These are phyloP conservation scores for Parascotia fuliginaria DNA, from an alignment of 2,888 invertebrate genomes.

Conservation along the genomic window DNA sequence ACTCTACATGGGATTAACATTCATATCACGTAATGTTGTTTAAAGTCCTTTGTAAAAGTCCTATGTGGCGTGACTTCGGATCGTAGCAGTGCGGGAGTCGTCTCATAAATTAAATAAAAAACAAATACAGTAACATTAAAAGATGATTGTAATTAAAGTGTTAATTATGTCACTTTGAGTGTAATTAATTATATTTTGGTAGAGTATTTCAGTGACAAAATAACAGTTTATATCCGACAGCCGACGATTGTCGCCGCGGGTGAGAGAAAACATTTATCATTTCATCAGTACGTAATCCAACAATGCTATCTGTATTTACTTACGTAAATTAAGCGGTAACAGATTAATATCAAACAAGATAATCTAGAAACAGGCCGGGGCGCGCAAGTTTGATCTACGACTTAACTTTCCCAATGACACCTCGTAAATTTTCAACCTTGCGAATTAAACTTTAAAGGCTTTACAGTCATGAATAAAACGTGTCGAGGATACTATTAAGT, in stretches of 20 bases:
- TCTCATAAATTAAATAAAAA: too few species aligned
- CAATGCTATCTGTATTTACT: constrained; percentile 47
- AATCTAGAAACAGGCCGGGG: constrained; percentile 53
- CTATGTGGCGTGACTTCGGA: too few species aligned
- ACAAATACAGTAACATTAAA: too few species aligned
- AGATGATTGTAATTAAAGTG: too few species aligned
- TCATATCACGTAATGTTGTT: too few species aligned
- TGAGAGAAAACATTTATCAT: constrained; percentile 34
- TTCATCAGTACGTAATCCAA: constrained; percentile 33
- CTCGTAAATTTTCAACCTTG: constrained; percentile 67
- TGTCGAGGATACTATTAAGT: constrained; percentile 63
- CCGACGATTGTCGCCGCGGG: constrained; percentile 10
- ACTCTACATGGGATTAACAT: too few species aligned
- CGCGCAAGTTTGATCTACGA: constrained; percentile 67
- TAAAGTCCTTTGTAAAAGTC: too few species aligned
- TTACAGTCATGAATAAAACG: constrained; percentile 67
- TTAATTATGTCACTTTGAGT: too few species aligned
- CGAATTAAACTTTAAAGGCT: constrained; percentile 65
- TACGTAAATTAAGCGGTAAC: constrained; percentile 49
- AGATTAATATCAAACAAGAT: constrained; percentile 59
- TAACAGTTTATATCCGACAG: constrained; percentile 12
- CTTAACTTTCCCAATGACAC: constrained; percentile 67
- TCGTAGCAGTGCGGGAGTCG: too few species aligned
- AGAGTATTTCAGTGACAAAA: not conserved
- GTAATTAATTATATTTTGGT: not conserved